A percentile compares a stretch with the other conserved stretches of the same genome.
These are phyloP conservation scores for Dicyrtomina minuta DNA, from an alignment of 2,888 invertebrate species.

Conservation along the genomic window DNA sequence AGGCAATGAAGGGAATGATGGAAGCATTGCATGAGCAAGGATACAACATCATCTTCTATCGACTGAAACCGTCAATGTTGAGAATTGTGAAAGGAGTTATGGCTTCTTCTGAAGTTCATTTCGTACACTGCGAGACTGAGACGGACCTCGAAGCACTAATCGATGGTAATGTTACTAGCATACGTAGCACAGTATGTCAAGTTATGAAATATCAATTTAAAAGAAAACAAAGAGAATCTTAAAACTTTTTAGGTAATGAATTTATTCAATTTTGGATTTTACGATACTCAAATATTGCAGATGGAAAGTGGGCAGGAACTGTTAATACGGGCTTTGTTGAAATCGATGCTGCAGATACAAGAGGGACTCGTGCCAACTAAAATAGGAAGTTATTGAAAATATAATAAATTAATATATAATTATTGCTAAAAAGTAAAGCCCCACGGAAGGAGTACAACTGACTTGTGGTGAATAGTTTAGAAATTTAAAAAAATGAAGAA, in stretches of 20 bases:
- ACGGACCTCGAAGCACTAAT: constrained; percentile 39
- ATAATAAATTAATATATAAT: neutral
- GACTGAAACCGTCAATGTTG: constrained; percentile 41
- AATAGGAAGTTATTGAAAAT: constrained; percentile 3
- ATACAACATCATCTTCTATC: constrained; percentile 38
- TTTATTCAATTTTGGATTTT: no score
- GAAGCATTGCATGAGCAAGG: constrained; percentile 20
- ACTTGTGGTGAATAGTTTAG: no score
- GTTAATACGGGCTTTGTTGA: constrained; percentile 2
- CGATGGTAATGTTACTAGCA: constrained; percentile 33
- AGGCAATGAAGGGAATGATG: constrained; percentile 26
- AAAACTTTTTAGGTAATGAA: neutral
- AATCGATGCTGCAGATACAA: neutral
- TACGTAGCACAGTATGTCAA: constrained; percentile 10
- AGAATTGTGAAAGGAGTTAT: constrained; percentile 40
- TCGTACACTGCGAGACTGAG: constrained; percentile 42
- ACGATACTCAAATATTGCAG: neutral
- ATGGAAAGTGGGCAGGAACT: constrained; percentile 5
- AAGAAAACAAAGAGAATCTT: neutral
- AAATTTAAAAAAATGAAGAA: no score
- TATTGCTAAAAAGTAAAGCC: no score
- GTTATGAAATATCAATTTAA: neutral
- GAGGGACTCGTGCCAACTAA: neutral
- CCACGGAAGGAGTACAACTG: no score
- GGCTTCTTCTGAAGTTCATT: constrained; percentile 32